phyloP scores from a whole-genome alignment of 2,797 vertebrate genomes.

The Uromys caudimaculatus region DNA sequence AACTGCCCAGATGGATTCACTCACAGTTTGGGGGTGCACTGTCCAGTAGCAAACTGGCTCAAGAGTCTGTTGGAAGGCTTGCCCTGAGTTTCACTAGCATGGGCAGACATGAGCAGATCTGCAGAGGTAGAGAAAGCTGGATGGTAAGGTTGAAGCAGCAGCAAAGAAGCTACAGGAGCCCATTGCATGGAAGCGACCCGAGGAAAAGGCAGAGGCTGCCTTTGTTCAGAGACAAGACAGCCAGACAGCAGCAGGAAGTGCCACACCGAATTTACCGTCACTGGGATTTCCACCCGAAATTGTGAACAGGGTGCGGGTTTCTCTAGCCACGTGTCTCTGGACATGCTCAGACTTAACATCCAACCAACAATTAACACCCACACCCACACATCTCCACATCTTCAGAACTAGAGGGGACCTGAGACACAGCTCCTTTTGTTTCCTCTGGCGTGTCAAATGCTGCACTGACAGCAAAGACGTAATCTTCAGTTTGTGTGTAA shows the following conservation, averaged over 20 bases:
- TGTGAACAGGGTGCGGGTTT: not conserved
- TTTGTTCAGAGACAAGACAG: not conserved
- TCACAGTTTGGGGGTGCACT: not conserved
- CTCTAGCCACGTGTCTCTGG: not conserved
- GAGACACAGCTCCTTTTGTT: slow-evolving; percentile 83
- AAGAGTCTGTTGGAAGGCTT: not conserved
- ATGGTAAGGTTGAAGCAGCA: slow-evolving; percentile 24
- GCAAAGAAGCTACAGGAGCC: not conserved
- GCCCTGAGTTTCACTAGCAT: not conserved
- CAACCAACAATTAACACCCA: slow-evolving; percentile 62
- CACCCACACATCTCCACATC: slow-evolving; percentile 10
- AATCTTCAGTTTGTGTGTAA: slow-evolving; percentile 82
- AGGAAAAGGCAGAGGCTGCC: not conserved
- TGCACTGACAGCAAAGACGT: slow-evolving; percentile 84
- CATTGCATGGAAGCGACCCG: not conserved
- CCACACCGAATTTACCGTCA: not conserved
- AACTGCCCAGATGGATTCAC: not conserved
- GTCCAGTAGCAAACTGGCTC: not conserved
- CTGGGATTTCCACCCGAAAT: not conserved
- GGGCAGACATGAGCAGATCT: not conserved
- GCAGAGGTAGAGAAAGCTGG: not conserved
- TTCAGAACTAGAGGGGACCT: slow-evolving; percentile 70
- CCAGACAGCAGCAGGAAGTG: not conserved
- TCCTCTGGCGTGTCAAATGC: slow-evolving; percentile 74
- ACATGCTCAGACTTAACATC: slow-evolving; percentile 49